Base-by-base conservation (phyloP, 2,888 invertebrate genomes). In the Altica lythri region DNA sequence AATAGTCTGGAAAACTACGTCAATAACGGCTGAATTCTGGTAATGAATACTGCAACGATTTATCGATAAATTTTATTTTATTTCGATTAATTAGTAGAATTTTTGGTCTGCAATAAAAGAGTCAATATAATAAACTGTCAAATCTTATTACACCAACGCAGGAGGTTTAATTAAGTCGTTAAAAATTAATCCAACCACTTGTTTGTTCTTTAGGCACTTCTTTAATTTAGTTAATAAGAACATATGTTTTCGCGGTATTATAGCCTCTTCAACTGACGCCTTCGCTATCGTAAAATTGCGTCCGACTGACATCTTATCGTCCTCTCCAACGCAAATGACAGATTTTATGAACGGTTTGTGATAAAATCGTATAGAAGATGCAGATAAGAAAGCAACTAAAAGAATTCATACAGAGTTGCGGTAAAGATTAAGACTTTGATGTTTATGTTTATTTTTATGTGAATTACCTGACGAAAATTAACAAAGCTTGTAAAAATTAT, bases 201-300 rank as follows among this genome's bases (percentile, higher is more conserved):
- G 53, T 57, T 53, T 55, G n/a, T 45, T 57, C 49, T 58, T 54
- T 52, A 61, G 52, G 55, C 49, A 61, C 40, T 52, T 54, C 57
- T 65, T 68, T 67, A 66, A 68, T 68, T 67, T 64, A 61, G 53
- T 60, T 64, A 65, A 67, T 69, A 64, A 60, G 61, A 68, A 67
- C 68, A 70, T 65, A 59, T 70, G 69, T 69, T 68, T 68, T 65
- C 62, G 66, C 55, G 44, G 38, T 22, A 40, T 44, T 30, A 47
- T 45, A 57, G 51, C 45, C 64, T 63, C 56, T 59, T 55, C 55
- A 63, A 63, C 62, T 62, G 64, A 63, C 68, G 67, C 62, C 67
- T 66, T 62, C 61, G 55, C 53, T 61, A 62, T 66, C 68, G 67
- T 71, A 71, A 71, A 71, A 60, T 61, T 57, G 58, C 61, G 65